Percentiles rank a stretch among this genome's conserved stretches.
Evolutionary conservation across 53 echinoderm and acorn worm species (phyloP).

Genomic region (Astropecten irregularis): DNA sequence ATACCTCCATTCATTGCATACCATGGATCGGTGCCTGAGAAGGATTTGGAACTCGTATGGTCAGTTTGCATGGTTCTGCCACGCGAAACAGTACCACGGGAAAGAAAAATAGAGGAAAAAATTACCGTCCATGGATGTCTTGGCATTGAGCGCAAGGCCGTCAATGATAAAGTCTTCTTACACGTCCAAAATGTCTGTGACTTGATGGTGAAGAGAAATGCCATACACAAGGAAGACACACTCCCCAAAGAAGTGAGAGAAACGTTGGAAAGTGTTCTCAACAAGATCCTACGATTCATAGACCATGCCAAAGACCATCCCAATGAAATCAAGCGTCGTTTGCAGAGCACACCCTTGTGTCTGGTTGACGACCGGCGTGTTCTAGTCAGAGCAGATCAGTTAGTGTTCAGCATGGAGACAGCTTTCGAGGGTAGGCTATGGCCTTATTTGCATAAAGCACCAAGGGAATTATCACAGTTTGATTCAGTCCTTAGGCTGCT

Average conservation of each 20-base stretch:
- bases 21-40: slow-evolving; percentile 28
- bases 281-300: slow-evolving; percentile 7
- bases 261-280: slow-evolving; percentile 3
- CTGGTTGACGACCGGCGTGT: slow-evolving; percentile 38
- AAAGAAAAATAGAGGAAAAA: not conserved
- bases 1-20: slow-evolving; percentile 26
- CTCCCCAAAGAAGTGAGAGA: slow-evolving; percentile 11
- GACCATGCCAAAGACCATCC: not conserved
- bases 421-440: not conserved
- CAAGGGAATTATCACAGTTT: slow-evolving; percentile 25
- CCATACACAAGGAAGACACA: slow-evolving; percentile 40
- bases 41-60: slow-evolving; percentile 39
- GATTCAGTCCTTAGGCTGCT: slow-evolving; percentile 15
- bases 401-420: slow-evolving; percentile 28
- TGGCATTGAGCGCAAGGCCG: slow-evolving; percentile 10
- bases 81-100: not conserved
- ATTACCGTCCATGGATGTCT: slow-evolving; percentile 38
- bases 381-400: slow-evolving; percentile 50
- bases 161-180: slow-evolving; percentile 4
- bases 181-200: slow-evolving; percentile 51
- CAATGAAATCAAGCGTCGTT: not conserved
- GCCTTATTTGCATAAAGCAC: slow-evolving; percentile 55
- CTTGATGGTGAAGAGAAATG: slow-evolving; percentile 33
- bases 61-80: slow-evolving; percentile 47
- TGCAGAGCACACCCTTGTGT: slow-evolving; percentile 33